Conservation (phyloP, 1,140 invertebrate genomes). For the Bombus impatiens region DNA sequence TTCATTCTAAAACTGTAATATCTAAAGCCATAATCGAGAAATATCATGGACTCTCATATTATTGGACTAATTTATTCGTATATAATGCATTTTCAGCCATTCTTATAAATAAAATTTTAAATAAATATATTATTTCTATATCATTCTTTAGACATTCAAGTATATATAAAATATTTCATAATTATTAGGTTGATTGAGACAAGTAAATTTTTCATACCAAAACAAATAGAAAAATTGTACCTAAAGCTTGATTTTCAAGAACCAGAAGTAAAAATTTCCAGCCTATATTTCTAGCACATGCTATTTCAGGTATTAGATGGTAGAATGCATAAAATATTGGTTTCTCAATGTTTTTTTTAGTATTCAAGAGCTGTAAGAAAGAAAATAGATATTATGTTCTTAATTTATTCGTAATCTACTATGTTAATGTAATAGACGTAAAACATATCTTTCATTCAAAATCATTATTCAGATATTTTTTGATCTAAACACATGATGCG, state of each 20-base stretch:
- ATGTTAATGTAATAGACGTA: background rate
- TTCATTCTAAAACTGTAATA: background rate
- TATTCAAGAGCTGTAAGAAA: background rate
- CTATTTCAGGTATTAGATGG: background rate
- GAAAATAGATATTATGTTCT: background rate
- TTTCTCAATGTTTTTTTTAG: background rate
- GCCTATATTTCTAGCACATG: background rate
- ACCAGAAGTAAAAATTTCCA: background rate
- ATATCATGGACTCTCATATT: background rate
- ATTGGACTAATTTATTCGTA: conserved; percentile 10
- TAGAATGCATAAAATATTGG: background rate
- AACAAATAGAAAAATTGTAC: background rate
- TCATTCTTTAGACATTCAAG: background rate
- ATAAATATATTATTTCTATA: background rate
- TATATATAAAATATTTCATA: background rate
- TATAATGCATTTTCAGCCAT: conserved; percentile 2
- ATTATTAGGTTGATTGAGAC: background rate
- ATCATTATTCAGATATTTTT: background rate
- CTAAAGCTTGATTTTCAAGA: background rate
- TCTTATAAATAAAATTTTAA: background rate
- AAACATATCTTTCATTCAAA: background rate
- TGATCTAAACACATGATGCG: background rate
- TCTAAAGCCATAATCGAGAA: background rate
- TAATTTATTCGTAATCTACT: background rate
- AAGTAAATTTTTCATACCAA: background rate